A percentile compares a stretch with the other conserved stretches of the same genome.
These are phyloP conservation scores for Junonia oenone DNA, from an alignment of 2,888 invertebrate genomes.

Conservation along the genomic window DNA sequence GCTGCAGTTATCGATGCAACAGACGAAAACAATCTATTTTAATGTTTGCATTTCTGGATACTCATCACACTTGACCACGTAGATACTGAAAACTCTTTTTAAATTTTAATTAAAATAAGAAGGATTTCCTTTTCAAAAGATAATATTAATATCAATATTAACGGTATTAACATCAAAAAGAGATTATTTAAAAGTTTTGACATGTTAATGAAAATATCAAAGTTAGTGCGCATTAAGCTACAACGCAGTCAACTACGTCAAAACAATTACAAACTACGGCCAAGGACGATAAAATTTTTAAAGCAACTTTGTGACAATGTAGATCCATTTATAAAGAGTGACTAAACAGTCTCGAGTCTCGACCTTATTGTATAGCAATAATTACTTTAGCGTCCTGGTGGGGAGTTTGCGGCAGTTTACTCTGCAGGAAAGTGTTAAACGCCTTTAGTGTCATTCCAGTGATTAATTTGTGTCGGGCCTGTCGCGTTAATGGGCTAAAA, in stretches of 20 bases:
- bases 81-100: too few relatives aligned
- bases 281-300: neutral
- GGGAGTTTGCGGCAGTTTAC: slow-evolving; percentile 31
- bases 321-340: slow-evolving; percentile 18
- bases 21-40: too few relatives aligned
- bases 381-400: slow-evolving; percentile 31
- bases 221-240: neutral
- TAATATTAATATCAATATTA: too few relatives aligned
- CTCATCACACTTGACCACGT: too few relatives aligned
- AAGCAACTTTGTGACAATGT: slow-evolving; percentile 7
- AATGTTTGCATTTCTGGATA: too few relatives aligned
- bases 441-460: slow-evolving; percentile 69
- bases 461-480: slow-evolving; percentile 73
- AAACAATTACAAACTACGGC: neutral
- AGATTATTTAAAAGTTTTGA: neutral
- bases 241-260: neutral
- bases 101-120: too few relatives aligned
- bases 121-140: too few relatives aligned
- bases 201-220: neutral
- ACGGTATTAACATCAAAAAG: too few relatives aligned
- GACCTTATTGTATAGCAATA: slow-evolving; percentile 30
- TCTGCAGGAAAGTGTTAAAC: slow-evolving; percentile 64
- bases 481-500: slow-evolving; percentile 74
- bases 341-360: slow-evolving; percentile 21
- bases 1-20: too few relatives aligned